Evolutionary conservation across 2,113 vertebrate species (phyloP).

Genomic region (Nothocercus nigrocapillus): DNA sequence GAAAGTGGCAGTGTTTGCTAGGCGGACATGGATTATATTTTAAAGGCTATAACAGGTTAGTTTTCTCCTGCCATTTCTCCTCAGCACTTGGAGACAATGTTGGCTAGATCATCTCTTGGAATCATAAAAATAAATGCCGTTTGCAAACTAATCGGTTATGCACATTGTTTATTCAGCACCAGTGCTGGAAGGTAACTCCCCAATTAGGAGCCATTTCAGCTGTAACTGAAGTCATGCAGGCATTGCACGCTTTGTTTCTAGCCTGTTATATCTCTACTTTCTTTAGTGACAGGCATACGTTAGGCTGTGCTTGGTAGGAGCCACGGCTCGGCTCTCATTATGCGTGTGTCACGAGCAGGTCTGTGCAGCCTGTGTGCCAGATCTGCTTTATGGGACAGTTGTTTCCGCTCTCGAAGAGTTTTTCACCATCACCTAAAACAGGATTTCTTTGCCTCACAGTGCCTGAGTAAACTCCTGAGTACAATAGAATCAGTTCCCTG

Average conservation of each 20-base stretch:
- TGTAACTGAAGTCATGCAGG: slow-evolving; percentile 47
- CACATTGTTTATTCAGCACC: slow-evolving; percentile 32
- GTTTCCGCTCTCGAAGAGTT: slow-evolving; percentile 17
- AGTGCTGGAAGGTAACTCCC: slow-evolving; percentile 55
- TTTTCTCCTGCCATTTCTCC: slow-evolving; percentile 9
- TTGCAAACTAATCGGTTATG: slow-evolving; percentile 36
- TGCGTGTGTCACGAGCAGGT: background rate
- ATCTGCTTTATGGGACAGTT: slow-evolving; percentile 16
- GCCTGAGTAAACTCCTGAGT: background rate
- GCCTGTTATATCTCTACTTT: slow-evolving; percentile 59
- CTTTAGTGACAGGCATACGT: slow-evolving; percentile 45
- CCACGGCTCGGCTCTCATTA: background rate
- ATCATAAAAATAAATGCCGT: slow-evolving; percentile 17
- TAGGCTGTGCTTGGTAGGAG: slow-evolving; percentile 2
- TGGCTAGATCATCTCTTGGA: background rate
- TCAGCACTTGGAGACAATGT: background rate
- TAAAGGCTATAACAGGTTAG: slow-evolving; percentile 37
- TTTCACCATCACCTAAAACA: background rate
- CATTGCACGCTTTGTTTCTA: slow-evolving; percentile 63
- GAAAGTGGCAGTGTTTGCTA: slow-evolving; percentile 9
- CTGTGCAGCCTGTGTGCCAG: background rate
- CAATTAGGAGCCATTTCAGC: slow-evolving; percentile 67
- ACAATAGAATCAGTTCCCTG: background rate
- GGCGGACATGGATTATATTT: slow-evolving; percentile 3
- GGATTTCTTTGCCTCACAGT: background rate